phyloP scores from a whole-genome alignment of 1,140 invertebrate species.

The Monomorium pharaonis region DNA sequence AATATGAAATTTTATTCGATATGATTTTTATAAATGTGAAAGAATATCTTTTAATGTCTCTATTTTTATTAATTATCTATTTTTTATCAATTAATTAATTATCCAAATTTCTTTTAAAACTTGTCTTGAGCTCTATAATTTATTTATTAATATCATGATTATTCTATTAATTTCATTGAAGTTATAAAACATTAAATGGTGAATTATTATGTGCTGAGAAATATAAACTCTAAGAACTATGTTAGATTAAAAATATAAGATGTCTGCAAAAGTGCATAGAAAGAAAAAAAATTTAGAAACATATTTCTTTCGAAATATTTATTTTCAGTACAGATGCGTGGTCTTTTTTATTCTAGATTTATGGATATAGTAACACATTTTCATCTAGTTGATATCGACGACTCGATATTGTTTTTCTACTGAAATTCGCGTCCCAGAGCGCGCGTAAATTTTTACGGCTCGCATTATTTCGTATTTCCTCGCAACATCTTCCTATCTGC shows the following conservation, averaged over 20 bases:
- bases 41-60: not conserved
- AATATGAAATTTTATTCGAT: not conserved
- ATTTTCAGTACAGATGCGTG: not conserved
- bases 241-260: not conserved
- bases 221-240: not conserved
- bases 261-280: not conserved
- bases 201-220: not conserved
- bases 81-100: not conserved
- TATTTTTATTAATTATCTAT: not conserved
- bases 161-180: not conserved
- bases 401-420: slow-evolving; percentile 25
- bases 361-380: slow-evolving; percentile 21
- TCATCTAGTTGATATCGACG: not conserved
- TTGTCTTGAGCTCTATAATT: not conserved
- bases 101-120: not conserved
- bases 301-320: not conserved
- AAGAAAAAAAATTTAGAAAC: not conserved
- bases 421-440: slow-evolving; percentile 26
- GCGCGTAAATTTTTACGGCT: slow-evolving; percentile 29
- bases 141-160: not conserved
- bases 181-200: not conserved
- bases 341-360: not conserved
- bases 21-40: not conserved
- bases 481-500: not conserved
- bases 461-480: slow-evolving; percentile 25